Evolutionary conservation across 2,797 vertebrate species (phyloP).

Genomic region (Oceanodroma leucorhoa): DNA sequence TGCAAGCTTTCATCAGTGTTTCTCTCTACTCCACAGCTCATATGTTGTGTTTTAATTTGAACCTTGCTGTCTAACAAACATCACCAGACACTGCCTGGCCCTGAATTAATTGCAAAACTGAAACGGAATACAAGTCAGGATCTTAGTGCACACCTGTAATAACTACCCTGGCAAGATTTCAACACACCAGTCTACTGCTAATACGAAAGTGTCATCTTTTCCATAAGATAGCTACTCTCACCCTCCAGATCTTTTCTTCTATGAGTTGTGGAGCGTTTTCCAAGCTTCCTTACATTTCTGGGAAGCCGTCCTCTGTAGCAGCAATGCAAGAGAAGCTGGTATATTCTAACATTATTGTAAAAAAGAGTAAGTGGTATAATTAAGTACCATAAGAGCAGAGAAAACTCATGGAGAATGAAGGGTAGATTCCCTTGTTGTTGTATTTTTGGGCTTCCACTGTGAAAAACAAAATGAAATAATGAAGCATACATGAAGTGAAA

Average conservation of each 20-base stretch:
- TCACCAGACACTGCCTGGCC: not conserved
- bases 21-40: not conserved
- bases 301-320: not conserved
- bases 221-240: not conserved
- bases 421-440: not conserved
- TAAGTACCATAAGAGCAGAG: not conserved
- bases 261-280: not conserved
- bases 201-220: not conserved
- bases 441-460: not conserved
- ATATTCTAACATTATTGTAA: not conserved
- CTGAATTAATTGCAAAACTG: not conserved
- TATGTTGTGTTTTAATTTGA: not conserved
- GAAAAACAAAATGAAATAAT: not conserved
- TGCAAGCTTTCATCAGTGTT: not conserved
- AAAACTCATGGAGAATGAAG: not conserved
- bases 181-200: not conserved
- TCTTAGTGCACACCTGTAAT: not conserved
- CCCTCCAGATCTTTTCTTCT: not conserved
- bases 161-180: not conserved
- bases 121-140: not conserved
- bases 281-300: not conserved
- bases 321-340: not conserved
- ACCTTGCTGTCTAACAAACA: not conserved
- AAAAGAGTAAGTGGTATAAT: not conserved
- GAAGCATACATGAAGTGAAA: not conserved